Conservation (phyloP, 2,888 invertebrate species). For the Helleia helle region DNA sequence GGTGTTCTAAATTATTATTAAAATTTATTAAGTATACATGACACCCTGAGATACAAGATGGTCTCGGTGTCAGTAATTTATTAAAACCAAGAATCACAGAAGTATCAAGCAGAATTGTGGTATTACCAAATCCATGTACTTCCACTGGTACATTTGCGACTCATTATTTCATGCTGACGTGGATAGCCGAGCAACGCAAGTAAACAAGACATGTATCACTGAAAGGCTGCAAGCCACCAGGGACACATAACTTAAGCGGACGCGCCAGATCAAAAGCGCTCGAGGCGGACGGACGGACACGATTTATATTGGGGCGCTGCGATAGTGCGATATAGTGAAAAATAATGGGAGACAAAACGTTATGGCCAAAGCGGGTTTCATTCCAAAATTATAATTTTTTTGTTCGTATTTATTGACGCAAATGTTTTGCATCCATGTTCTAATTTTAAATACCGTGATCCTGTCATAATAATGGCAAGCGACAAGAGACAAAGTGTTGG, state of each 20-base stretch:
- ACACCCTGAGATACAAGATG: too few relatives aligned
- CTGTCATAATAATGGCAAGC: too few relatives aligned
- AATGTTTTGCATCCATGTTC: too few relatives aligned
- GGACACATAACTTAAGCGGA: constrained; percentile 62
- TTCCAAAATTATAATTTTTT: neutral
- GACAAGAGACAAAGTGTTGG: too few relatives aligned
- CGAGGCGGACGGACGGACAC: constrained; percentile 40
- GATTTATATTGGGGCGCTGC: constrained; percentile 44
- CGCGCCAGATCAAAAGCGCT: constrained; percentile 53
- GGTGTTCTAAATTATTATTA: too few relatives aligned
- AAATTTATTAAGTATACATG: too few relatives aligned
- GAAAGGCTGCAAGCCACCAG: constrained; percentile 36
- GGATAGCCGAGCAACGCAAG: constrained; percentile 17
- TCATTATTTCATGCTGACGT: neutral
- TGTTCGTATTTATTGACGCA: neutral
- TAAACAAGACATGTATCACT: constrained; percentile 26
- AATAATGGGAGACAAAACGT: constrained; percentile 43
- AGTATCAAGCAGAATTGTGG: too few relatives aligned
- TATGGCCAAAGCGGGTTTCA: constrained; percentile 10
- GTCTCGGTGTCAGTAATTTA: too few relatives aligned
- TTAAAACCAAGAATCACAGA: too few relatives aligned
- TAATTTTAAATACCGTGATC: too few relatives aligned
- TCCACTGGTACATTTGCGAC: too few relatives aligned
- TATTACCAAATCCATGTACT: too few relatives aligned
- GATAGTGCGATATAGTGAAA: constrained; percentile 44